A percentile compares a stretch with the other conserved stretches of the same genome.
Evolutionary conservation across 2,113 vertebrate genomes (phyloP).

Genomic region (Malurus cyaneus): DNA sequence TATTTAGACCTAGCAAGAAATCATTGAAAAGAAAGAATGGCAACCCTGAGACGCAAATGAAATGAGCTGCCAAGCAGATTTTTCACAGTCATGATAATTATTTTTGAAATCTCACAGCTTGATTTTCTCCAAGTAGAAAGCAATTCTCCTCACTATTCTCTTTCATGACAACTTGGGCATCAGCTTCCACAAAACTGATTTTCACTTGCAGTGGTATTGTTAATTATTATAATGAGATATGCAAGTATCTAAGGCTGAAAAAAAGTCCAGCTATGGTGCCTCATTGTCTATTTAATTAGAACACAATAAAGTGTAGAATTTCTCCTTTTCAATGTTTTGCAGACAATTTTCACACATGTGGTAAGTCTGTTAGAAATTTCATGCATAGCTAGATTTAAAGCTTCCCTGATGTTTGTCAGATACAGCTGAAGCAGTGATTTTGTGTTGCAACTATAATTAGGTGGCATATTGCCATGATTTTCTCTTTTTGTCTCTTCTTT

Average conservation of each 20-base stretch:
- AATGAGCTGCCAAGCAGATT: slow-evolving; percentile 51
- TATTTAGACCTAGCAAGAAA: slow-evolving; percentile 63
- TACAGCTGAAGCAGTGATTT: slow-evolving; percentile 27
- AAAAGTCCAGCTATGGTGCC: not conserved
- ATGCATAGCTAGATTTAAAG: slow-evolving; percentile 53
- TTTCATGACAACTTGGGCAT: slow-evolving; percentile 35
- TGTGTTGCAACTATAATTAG: slow-evolving; percentile 53
- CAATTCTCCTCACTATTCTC: slow-evolving; percentile 46
- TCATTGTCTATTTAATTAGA: slow-evolving; percentile 58
- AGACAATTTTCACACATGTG: slow-evolving; percentile 56
- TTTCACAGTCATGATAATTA: slow-evolving; percentile 59
- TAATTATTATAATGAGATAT: slow-evolving; percentile 44
- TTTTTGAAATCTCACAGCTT: slow-evolving; percentile 59
- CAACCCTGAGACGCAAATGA: slow-evolving; percentile 29
- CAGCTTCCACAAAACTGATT: slow-evolving; percentile 6
- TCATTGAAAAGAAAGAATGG: slow-evolving; percentile 43
- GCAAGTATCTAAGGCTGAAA: not conserved
- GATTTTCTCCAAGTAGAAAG: slow-evolving; percentile 53
- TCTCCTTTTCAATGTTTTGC: slow-evolving; percentile 34
- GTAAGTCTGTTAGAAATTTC: slow-evolving; percentile 58
- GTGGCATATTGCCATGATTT: slow-evolving; percentile 40
- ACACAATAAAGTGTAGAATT: slow-evolving; percentile 49
- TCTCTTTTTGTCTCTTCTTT: not conserved
- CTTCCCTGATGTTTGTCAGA: slow-evolving; percentile 51
- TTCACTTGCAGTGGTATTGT: slow-evolving; percentile 16